Evolutionary conservation across 2,888 invertebrate genomes (phyloP).

Genomic region (Ichneumoninae sp.): DNA sequence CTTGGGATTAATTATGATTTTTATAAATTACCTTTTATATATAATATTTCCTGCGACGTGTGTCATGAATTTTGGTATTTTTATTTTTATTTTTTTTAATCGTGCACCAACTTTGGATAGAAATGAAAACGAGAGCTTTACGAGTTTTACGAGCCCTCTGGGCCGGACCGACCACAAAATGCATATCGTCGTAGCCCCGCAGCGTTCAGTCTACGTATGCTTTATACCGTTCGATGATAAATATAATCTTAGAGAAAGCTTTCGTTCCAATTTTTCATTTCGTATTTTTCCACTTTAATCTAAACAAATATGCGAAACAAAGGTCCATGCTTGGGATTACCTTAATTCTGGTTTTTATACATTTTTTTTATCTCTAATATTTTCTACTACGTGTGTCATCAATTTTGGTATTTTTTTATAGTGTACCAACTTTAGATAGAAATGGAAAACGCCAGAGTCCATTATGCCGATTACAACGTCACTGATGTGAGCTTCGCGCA

Average conservation of each 20-base stretch:
- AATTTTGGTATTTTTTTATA: not conserved
- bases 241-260: constrained; percentile 3
- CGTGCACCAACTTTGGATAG: no score
- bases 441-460: not conserved
- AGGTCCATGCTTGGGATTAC: not conserved
- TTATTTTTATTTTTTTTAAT: not conserved
- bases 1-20: not conserved
- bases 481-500: not conserved
- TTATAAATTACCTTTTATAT: not conserved
- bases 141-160: constrained; percentile 12
- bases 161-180: not conserved
- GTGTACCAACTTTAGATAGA: not conserved
- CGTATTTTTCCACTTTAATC: not conserved
- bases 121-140: not conserved
- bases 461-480: not conserved
- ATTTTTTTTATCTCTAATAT: not conserved
- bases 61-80: not conserved
- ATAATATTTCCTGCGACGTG: not conserved
- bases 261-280: not conserved
- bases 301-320: not conserved
- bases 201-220: not conserved
- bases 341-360: not conserved
- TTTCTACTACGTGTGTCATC: not conserved
- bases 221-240: not conserved
- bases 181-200: not conserved